These are phyloP conservation scores for Drosophila funebris DNA, from an alignment of 1,140 invertebrate genomes.

Conservation along the genomic window DNA sequence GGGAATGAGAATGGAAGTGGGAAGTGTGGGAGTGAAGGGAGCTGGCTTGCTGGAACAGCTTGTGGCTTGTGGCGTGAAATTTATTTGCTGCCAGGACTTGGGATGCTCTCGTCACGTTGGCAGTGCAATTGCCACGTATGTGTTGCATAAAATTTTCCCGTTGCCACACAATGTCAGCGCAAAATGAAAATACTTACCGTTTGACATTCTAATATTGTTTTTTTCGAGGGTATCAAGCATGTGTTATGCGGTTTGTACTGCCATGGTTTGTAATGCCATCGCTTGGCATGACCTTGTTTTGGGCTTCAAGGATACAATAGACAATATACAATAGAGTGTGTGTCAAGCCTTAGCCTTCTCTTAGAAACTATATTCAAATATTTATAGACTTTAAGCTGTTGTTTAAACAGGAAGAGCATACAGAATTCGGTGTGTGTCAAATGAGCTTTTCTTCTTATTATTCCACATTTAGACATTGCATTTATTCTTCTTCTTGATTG, in stretches of 20 bases:
- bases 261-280: no score
- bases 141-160: constrained; percentile 65
- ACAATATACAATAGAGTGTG: neutral
- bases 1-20: neutral
- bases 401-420: no score
- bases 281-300: neutral
- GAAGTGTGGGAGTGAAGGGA: neutral
- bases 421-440: neutral
- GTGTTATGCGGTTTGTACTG: neutral
- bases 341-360: no score
- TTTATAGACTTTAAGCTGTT: no score
- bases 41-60: constrained; percentile 7
- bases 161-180: constrained; percentile 37
- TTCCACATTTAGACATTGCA: constrained; percentile 33
- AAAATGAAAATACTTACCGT: constrained; percentile 34
- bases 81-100: constrained; percentile 67
- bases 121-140: constrained; percentile 2
- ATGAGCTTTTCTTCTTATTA: neutral
- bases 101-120: constrained; percentile 61
- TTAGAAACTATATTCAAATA: neutral
- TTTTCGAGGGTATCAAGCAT: constrained; percentile 1
- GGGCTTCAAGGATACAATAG: neutral
- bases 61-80: constrained; percentile 61
- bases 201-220: constrained; percentile 22
- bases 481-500: constrained; percentile 67